Evolutionary conservation across 2,113 vertebrate genomes (phyloP).

Genomic region (Amphiprion ocellaris): DNA sequence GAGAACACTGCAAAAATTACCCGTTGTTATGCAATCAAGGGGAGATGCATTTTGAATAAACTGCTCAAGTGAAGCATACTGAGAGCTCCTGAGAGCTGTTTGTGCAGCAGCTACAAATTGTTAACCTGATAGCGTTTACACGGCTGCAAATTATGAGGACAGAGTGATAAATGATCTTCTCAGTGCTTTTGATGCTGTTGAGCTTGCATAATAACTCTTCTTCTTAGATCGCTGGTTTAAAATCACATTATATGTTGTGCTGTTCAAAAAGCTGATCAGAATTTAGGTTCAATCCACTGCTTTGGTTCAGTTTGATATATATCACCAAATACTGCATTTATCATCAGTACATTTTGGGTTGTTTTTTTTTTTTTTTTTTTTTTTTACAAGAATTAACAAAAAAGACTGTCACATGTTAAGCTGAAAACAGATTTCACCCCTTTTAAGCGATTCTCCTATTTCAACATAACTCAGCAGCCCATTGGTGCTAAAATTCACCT

Average conservation of each 20-base stretch:
- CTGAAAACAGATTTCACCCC: too few relatives aligned
- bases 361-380: too few relatives aligned
- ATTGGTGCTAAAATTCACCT: too few relatives aligned
- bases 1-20: slow-evolving; percentile 30
- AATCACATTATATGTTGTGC: not conserved
- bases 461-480: too few relatives aligned
- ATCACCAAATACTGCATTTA: too few relatives aligned
- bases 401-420: too few relatives aligned
- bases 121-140: slow-evolving; percentile 1
- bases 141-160: not conserved
- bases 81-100: slow-evolving; percentile 2
- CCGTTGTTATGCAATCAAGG: slow-evolving; percentile 35
- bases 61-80: slow-evolving; percentile 2
- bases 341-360: too few relatives aligned
- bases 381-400: too few relatives aligned
- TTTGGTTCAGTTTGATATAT: too few relatives aligned
- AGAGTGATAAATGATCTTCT: not conserved
- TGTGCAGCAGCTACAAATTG: not conserved
- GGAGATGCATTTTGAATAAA: slow-evolving; percentile 17
- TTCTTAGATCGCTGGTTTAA: not conserved
- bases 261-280: not conserved
- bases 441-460: too few relatives aligned
- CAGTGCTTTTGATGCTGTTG: not conserved
- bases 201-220: not conserved
- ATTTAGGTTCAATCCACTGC: too few relatives aligned